These are phyloP conservation scores for Acrocephalus scirpaceus DNA, from an alignment of 2,797 vertebrate species.

Conservation along the genomic window DNA sequence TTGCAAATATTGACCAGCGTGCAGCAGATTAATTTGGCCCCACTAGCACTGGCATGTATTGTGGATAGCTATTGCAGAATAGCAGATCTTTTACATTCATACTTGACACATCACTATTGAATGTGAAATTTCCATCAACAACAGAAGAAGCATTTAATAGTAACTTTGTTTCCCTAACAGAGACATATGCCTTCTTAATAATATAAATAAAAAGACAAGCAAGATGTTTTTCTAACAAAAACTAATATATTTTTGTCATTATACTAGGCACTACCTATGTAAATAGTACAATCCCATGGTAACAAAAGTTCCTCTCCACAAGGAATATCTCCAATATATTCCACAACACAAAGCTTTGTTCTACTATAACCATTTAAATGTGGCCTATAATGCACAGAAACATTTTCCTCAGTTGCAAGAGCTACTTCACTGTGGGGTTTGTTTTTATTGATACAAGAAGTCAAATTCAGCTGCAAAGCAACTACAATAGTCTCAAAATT, in stretches of 20 bases:
- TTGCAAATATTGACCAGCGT: conserved; percentile 61
- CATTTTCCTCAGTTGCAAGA: not conserved
- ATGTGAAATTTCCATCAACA: not conserved
- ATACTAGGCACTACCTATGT: not conserved
- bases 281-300: not conserved
- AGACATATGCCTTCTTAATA: not conserved
- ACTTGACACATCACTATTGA: not conserved
- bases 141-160: not conserved
- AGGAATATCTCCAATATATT: not conserved
- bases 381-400: not conserved
- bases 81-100: not conserved
- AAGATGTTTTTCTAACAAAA: conserved; percentile 9
- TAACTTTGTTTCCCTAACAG: not conserved
- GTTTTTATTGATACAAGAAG: not conserved
- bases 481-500: not conserved
- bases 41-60: not conserved
- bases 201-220: not conserved
- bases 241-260: not conserved
- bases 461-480: not conserved
- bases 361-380: not conserved
- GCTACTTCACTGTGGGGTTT: not conserved
- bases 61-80: not conserved
- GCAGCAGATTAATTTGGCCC: conserved; percentile 47
- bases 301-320: not conserved
- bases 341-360: not conserved